phyloP scores from a whole-genome alignment of 2,888 invertebrate genomes.

The Stenodema calcarata region DNA sequence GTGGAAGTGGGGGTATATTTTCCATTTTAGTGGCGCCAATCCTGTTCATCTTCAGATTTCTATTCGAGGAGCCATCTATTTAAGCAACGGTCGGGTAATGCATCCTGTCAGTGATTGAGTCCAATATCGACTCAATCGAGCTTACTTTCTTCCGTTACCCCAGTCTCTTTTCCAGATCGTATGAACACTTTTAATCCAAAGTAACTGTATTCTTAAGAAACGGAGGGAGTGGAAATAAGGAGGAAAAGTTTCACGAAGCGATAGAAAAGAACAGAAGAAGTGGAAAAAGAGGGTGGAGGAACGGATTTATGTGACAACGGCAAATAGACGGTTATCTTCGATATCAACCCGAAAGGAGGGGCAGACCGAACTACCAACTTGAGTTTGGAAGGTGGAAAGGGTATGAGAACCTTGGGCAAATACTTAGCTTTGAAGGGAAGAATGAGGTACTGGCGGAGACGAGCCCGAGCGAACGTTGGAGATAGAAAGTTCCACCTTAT shows the following conservation, averaged over 20 bases:
- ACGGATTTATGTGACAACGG: constrained; percentile 33
- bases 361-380: constrained; percentile 12
- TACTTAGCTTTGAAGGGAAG: constrained; percentile 23
- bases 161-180: too few relatives aligned
- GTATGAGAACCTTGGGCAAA: constrained; percentile 16
- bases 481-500: constrained; percentile 37
- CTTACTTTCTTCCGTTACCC: too few relatives aligned
- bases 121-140: too few relatives aligned
- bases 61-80: too few relatives aligned
- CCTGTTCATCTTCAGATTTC: too few relatives aligned
- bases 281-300: not conserved
- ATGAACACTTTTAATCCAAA: too few relatives aligned
- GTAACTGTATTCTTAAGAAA: not conserved
- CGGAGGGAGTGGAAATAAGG: not conserved
- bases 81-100: too few relatives aligned
- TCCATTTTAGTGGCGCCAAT: too few relatives aligned
- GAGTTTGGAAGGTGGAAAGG: not conserved
- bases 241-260: not conserved
- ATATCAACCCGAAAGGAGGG: not conserved
- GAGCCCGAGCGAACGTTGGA: not conserved
- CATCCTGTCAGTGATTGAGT: too few relatives aligned
- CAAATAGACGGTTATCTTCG: constrained; percentile 36
- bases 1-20: too few relatives aligned
- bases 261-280: not conserved
- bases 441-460: not conserved